Evolutionary conservation across 1,140 invertebrate genomes (phyloP).

Genomic region (Drosophila sturtevanti): DNA sequence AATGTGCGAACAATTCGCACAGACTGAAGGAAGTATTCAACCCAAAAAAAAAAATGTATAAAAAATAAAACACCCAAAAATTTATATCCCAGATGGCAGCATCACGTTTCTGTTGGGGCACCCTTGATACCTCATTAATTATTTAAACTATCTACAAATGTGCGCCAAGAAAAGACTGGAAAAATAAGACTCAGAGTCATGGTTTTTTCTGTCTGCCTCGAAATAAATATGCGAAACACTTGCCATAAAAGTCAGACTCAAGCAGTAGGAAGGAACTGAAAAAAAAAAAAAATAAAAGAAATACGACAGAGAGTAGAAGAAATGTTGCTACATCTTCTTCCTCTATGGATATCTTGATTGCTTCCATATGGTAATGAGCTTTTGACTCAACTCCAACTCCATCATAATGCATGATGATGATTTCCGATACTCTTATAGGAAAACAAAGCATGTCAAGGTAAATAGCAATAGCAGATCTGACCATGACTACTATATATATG

Average conservation of each 20-base stretch:
- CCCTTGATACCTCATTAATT: slow-evolving; percentile 63
- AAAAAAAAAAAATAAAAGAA: background rate
- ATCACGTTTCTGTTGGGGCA: slow-evolving; percentile 49
- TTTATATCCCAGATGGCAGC: slow-evolving; percentile 70
- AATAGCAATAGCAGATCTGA: slow-evolving; percentile 41
- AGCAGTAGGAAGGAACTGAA: background rate
- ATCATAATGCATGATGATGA: slow-evolving; percentile 1
- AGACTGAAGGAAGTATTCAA: slow-evolving; percentile 45
- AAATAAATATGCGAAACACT: slow-evolving; percentile 35
- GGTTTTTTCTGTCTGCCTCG: slow-evolving; percentile 24
- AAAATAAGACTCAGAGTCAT: slow-evolving; percentile 12
- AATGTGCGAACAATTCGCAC: slow-evolving; percentile 77
- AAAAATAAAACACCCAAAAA: slow-evolving; percentile 24
- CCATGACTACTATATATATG: too few relatives aligned
- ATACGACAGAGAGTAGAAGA: background rate
- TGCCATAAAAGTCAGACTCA: slow-evolving; percentile 53
- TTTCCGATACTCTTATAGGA: background rate
- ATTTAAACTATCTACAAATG: slow-evolving; percentile 79
- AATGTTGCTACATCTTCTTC: slow-evolving; percentile 15
- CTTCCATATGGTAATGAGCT: slow-evolving; percentile 73
- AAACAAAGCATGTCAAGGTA: slow-evolving; percentile 7
- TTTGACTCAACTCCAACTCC: slow-evolving; percentile 45
- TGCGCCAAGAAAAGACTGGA: slow-evolving; percentile 20
- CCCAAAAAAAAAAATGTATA: slow-evolving; percentile 58
- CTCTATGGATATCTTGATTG: slow-evolving; percentile 42